Conservation (phyloP, 2,888 invertebrate species). For the Hirtodrosophila confusa region DNA sequence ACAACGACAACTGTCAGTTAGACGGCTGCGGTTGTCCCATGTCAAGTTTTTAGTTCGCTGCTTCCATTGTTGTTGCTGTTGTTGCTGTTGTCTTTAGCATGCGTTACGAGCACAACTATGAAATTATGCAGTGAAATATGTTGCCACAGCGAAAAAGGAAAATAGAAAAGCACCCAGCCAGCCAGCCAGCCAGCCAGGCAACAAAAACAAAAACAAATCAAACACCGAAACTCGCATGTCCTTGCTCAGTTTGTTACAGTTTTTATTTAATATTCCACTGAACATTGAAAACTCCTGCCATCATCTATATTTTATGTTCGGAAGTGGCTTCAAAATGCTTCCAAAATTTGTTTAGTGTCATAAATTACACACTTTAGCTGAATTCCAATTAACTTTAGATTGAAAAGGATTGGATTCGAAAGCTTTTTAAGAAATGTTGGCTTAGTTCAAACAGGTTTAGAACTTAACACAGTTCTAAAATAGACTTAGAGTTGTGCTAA, state of each 20-base stretch:
- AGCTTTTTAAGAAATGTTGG: too few species aligned
- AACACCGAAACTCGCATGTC: conserved; percentile 11
- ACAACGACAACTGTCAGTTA: conserved; percentile 76
- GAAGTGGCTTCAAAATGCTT: too few species aligned
- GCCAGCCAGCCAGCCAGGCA: background rate
- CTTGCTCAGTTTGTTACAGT: background rate
- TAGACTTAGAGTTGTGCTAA: too few species aligned
- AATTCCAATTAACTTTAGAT: too few species aligned
- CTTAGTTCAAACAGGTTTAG: too few species aligned
- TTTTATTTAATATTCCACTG: too few species aligned
- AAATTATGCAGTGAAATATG: conserved; percentile 80
- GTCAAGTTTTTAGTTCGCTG: conserved; percentile 71
- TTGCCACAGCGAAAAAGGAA: conserved; percentile 59
- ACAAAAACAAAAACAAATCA: background rate
- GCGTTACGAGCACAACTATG: conserved; percentile 68
- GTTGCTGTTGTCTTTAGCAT: conserved; percentile 66
- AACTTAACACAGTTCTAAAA: too few species aligned
- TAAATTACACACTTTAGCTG: too few species aligned
- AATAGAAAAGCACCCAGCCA: conserved; percentile 28
- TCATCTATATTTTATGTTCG: too few species aligned
- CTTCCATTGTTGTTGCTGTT: conserved; percentile 36
- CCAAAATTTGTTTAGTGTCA: too few species aligned
- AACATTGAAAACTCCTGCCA: too few species aligned
- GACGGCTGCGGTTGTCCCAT: conserved; percentile 74
- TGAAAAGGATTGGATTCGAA: too few species aligned